phyloP scores from a whole-genome alignment of 23 tunicate species.

The Pegea sp. region DNA sequence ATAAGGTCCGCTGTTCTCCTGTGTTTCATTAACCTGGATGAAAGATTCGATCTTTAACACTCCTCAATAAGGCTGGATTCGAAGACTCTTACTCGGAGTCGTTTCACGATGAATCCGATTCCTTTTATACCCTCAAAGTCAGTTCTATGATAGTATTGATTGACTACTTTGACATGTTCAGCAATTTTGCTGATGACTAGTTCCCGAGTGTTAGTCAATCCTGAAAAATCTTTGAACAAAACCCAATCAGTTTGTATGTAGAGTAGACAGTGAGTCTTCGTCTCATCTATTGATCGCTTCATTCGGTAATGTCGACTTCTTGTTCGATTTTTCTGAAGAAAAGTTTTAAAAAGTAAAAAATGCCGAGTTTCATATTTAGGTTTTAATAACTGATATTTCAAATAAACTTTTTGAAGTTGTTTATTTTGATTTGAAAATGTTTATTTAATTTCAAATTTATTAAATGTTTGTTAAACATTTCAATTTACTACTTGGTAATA shows the following conservation, averaged over 20 bases:
- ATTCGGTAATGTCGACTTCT: no score
- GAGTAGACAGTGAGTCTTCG: conserved; percentile 29
- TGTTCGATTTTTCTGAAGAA: no score
- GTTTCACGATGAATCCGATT: conserved; percentile 38
- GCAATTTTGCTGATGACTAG: conserved; percentile 42
- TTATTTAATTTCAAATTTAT: no score
- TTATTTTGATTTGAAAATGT: no score
- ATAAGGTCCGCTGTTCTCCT: conserved; percentile 7
- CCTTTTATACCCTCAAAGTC: conserved; percentile 20
- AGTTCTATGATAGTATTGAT: conserved; percentile 30
- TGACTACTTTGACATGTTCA: conserved; percentile 71
- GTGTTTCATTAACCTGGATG: conserved; percentile 34
- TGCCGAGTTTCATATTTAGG: no score
- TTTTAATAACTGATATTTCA: no score
- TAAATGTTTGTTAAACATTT: no score
- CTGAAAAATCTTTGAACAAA: conserved; percentile 17
- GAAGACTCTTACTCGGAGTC: conserved; percentile 43
- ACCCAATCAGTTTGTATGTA: conserved; percentile 42
- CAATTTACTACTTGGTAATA: no score
- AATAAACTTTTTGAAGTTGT: no score
- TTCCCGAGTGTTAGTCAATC: conserved; percentile 28
- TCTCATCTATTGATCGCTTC: conserved; percentile 14
- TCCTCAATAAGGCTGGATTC: no score
- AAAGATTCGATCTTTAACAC: background rate
- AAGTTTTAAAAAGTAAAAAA: no score